Evolutionary conservation across 2,797 vertebrate species (phyloP), one percentile per base, ranked within the genome.

Genomic region (Anniella stebbinsi): DNA sequence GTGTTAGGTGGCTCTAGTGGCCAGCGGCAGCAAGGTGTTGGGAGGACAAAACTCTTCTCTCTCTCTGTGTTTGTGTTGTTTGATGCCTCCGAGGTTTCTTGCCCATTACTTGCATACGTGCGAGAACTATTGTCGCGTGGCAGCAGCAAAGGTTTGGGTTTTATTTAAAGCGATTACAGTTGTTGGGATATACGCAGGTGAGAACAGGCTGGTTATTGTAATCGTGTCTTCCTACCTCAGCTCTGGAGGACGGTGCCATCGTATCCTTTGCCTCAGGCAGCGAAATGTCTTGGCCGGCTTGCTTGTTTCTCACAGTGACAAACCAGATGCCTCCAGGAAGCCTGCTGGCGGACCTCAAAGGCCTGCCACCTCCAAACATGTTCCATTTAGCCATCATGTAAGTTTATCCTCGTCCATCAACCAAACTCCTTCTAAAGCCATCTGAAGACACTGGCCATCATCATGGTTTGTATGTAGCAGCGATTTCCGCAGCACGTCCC

Each of bases 41-140:
- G 36, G 38, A 23, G 21, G 73, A 15, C 23, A 25, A 13, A 3
- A 2, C 21, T 3, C 54, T 57, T 6, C 54, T 57, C 54, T 57
- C 54, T 15, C 54, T 11, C 7, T 9, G 51, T 11, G 12, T 63
- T 63, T 21, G 60, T 18, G 15, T 7, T 23, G 21, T 9, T 45
- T 23, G 0, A 2, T 17, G 1, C 9, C 69, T 18, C 21, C 25
- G 70, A 12, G 6, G 0, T 0, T 17, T 11, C 0, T 36, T 66
- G 0, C 0, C 4, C 0, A 17, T 48, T 18, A 11, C 30, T 38
- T 75, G 48, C n/a, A 13, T 9, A 11, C 25, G 6, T 86, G 33
- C 30, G 18, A 63, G 2, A 63, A 63, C 18, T 63, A 63, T 23
- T 63, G 15, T 48, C 25, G 57, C 23, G 9, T n/a, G 10, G 45